Base-by-base conservation (phyloP, 2,888 invertebrate genomes). In the Papilio protenor region DNA sequence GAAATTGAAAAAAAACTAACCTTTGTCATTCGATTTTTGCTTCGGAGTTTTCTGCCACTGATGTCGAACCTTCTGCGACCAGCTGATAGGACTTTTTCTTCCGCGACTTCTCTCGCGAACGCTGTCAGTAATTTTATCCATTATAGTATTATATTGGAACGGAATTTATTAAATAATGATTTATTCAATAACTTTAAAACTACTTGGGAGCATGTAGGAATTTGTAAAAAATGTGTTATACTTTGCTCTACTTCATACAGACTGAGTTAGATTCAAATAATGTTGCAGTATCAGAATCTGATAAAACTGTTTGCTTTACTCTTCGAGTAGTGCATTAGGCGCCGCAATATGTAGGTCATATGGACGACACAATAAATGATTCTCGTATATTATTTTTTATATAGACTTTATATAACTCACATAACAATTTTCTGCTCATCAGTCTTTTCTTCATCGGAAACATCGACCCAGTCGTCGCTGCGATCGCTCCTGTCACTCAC, bases 401-500 rank as follows among this genome's bases (percentile, higher is more conserved):
- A 47, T 14, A 70, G 12, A 21, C 27, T 2, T n/a, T n/a, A n/a
- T n/a, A 64, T 33, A 79, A 95, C 96, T 95, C 87, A 96, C 96
- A 96, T 95, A 71, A 96, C 94, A 82, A 96, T 95, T 81, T 95
- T 93, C 81, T 93, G 94, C 79, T 94, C 92, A 73, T 92, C 92
- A 82, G 88, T 91, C 81, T 93, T 93, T 80, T 95, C 95, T 81
- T 95, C 95, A 85, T 96, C 96, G 8, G 96, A 95, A 18, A 96
- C 91, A 84, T 96, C 96, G 61, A 96, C 95, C 96, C 96, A 96
- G 83, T 96, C 96, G 80, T 96, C 96, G 81, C 96, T 96, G 23
- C 95, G 91, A 82, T 96, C 96, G 81, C 96, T 96, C 10, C 95
- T 90, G 82, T 96, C 96, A 82, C 96, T 96, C 73, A 93, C 94